Base-by-base conservation (phyloP, 2,888 invertebrate species). In the Microplitis manilae region DNA sequence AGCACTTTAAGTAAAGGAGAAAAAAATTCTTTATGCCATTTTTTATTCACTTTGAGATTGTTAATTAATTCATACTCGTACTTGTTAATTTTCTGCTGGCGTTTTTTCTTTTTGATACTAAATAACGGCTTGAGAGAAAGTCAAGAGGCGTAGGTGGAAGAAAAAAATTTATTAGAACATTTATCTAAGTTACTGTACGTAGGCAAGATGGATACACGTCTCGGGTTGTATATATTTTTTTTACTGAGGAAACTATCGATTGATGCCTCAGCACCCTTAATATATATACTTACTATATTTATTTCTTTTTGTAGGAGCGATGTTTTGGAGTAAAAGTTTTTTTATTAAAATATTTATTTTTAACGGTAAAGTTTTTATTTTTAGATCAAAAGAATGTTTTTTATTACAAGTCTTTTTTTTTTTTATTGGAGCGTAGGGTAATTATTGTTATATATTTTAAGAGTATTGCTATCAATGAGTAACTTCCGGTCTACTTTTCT, bases 221-320 rank as follows among this genome's bases (percentile, higher is more conserved):
- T 61, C 82, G 83, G 81, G 81, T 80, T 81, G 79, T 82, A 83
- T 82, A 79, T 79, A 79, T 78, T 81, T 84, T 79, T 78, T 79
- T 82, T 79, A 81, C 77, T 78, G 84, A 85, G 84, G 85, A 84
- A 84, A 83, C 83, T 87, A 86, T 87, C 86, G 86, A 86, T 86
- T 84, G 84, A 84, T 82, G 84, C 84, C 84, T 82, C 81, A 83
- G 82, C 84, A 82, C 72, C 81, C 81, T n/a, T 59, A 59, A 59
- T 13, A 5, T 59, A 59, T 59, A 59, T 30, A 30, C 30, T 30
- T 30, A 30, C 30, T 30, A 30, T 30, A 30, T 30, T 30, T 30
- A 30, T 30, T 30, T 20, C 20, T 30, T 30, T 30, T 30, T 30
- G 30, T 30, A 30, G 4, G 30, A 30, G 30, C 30, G 30, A 30